Evolutionary conservation across 2,797 vertebrate genomes (phyloP).

Genomic region (Cercopithecus petaurista): DNA sequence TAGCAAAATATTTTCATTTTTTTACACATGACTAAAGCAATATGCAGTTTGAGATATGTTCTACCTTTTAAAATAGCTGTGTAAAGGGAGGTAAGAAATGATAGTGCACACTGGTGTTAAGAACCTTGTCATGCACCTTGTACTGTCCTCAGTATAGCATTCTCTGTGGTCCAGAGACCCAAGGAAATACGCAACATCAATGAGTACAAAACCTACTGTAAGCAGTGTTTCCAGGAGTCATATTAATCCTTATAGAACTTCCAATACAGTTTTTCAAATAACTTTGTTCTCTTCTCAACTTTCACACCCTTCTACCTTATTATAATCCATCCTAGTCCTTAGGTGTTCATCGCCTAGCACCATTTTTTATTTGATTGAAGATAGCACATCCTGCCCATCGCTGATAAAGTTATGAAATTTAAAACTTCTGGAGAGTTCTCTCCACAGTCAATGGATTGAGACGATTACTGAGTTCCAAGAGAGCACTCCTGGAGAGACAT

Average conservation of each 20-base stretch:
- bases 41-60: not conserved
- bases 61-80: not conserved
- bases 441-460: not conserved
- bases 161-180: not conserved
- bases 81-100: not conserved
- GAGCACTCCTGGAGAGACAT: not conserved
- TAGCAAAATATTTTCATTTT: not conserved
- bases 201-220: not conserved
- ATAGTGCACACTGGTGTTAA: not conserved
- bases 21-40: conserved; percentile 35
- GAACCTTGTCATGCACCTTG: not conserved
- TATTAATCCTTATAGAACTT: not conserved
- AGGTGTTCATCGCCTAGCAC: not conserved
- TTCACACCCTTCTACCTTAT: not conserved
- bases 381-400: not conserved
- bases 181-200: not conserved
- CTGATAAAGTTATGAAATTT: not conserved
- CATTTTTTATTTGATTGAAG: not conserved
- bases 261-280: not conserved
- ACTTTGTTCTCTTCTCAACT: not conserved
- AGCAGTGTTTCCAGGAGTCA: conserved; percentile 10
- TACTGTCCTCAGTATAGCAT: not conserved
- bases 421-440: not conserved
- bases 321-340: not conserved
- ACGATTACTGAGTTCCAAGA: not conserved